Percentiles rank a stretch among this genome's conserved stretches.
Conservation (phyloP, 2,113 vertebrate genomes). For the Mustelus asterias region DNA sequence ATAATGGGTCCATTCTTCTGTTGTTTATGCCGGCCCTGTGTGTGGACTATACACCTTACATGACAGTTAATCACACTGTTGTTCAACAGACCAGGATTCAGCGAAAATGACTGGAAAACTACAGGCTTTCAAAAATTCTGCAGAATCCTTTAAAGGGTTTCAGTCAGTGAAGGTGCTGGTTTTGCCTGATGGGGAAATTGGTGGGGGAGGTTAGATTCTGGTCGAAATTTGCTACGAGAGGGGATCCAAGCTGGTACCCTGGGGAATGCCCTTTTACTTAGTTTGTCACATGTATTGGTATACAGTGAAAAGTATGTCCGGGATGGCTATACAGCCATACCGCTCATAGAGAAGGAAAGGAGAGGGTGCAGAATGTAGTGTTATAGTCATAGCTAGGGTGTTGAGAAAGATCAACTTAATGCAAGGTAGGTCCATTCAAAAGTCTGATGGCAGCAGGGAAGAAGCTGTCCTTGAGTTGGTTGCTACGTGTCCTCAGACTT, state of each 20-base stretch:
- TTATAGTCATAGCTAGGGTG: too few species aligned
- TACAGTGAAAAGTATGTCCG: too few species aligned
- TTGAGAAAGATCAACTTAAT: too few species aligned
- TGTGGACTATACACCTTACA: background rate
- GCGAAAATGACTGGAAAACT: background rate
- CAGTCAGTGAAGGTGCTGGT: background rate
- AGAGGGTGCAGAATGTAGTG: too few species aligned
- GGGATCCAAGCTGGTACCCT: background rate
- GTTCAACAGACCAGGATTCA: background rate
- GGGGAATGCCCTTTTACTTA: background rate
- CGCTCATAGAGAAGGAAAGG: too few species aligned
- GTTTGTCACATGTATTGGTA: too few species aligned
- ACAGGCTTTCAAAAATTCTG: background rate
- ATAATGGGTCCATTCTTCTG: background rate
- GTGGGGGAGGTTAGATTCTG: background rate
- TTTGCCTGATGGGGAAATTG: background rate
- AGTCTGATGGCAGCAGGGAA: too few species aligned
- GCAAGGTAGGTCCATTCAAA: too few species aligned
- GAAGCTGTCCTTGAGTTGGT: too few species aligned
- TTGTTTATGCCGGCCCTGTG: background rate
- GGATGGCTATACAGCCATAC: too few species aligned
- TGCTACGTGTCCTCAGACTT: too few species aligned
- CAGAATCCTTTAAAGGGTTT: background rate
- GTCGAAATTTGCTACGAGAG: background rate
- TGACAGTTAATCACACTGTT: background rate